Percentiles rank a stretch among this genome's conserved stretches.
These are phyloP conservation scores for Drosophila bocqueti DNA, from an alignment of 1,140 invertebrate species.

Conservation along the genomic window DNA sequence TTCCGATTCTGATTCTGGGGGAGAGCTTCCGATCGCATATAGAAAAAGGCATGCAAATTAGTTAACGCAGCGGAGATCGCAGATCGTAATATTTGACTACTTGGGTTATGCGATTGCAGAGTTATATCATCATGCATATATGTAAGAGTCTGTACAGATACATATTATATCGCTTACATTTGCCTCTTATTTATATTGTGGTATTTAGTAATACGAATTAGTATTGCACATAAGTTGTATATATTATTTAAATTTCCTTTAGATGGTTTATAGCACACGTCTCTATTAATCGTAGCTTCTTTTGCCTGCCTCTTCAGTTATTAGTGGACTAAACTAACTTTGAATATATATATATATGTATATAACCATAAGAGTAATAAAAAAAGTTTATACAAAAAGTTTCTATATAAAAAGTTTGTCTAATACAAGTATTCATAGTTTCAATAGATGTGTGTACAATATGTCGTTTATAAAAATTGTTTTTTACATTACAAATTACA, in stretches of 20 bases:
- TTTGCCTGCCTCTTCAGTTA: conserved; percentile 41
- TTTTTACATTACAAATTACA: conserved; percentile 47
- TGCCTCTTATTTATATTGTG: conserved; percentile 26
- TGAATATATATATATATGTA: conserved; percentile 9
- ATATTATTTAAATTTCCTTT: conserved; percentile 58
- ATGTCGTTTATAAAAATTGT: conserved; percentile 47
- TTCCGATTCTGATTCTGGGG: conserved; percentile 4
- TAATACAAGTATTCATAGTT: conserved; percentile 70
- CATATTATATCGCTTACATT: conserved; percentile 20
- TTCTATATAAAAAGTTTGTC: conserved; percentile 76
- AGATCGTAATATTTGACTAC: conserved; percentile 66
- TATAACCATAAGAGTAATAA: conserved; percentile 60
- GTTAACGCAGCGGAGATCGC: conserved; percentile 20
- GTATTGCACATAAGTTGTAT: conserved; percentile 78
- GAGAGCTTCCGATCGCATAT: conserved; percentile 32
- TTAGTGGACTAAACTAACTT: conserved; percentile 50
- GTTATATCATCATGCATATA: conserved; percentile 49
- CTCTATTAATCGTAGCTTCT: conserved; percentile 18
- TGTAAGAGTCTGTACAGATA: conserved; percentile 49
- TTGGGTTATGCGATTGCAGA: conserved; percentile 68
- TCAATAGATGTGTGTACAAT: conserved; percentile 31
- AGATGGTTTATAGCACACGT: conserved; percentile 49
- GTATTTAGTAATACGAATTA: conserved; percentile 60
- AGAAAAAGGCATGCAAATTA: conserved; percentile 48
- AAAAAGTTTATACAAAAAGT: conserved; percentile 80